phyloP scores from a whole-genome alignment of 2,888 invertebrate species.

The Augochlorella aurata region DNA sequence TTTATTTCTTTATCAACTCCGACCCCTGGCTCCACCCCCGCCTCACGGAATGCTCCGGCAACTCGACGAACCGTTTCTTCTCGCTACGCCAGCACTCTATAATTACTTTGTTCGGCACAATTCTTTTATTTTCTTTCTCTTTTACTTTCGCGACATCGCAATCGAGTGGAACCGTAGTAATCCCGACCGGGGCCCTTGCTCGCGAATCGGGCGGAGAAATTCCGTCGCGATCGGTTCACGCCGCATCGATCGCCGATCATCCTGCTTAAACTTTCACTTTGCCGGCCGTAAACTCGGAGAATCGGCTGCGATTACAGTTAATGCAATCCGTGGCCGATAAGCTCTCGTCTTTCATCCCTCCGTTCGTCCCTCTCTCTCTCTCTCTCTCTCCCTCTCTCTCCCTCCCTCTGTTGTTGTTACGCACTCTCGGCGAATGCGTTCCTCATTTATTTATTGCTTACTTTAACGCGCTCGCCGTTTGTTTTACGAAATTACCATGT shows the following conservation, averaged over 20 bases:
- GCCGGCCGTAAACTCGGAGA: background rate
- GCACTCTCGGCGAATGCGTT: too few relatives aligned
- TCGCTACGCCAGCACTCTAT: slow-evolving; percentile 65
- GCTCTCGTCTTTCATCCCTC: background rate
- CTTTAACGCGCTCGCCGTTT: too few relatives aligned
- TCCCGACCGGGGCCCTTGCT: background rate
- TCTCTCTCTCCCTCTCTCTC: too few relatives aligned
- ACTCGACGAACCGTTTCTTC: slow-evolving; percentile 68
- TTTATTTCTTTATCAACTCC: slow-evolving; percentile 82
- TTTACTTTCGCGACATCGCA: slow-evolving; percentile 35
- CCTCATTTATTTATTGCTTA: too few relatives aligned
- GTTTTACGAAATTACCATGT: too few relatives aligned
- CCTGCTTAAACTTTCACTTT: slow-evolving; percentile 9
- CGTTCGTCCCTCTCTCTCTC: too few relatives aligned
- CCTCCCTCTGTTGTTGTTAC: too few relatives aligned
- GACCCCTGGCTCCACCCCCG: slow-evolving; percentile 61
- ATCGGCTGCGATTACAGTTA: background rate
- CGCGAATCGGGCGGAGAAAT: slow-evolving; percentile 20
- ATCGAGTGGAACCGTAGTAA: slow-evolving; percentile 8
- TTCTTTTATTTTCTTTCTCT: slow-evolving; percentile 65
- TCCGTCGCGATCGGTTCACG: slow-evolving; percentile 9
- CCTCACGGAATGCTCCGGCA: slow-evolving; percentile 58
- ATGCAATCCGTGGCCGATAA: background rate
- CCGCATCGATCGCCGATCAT: background rate
- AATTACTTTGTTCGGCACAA: slow-evolving; percentile 72